Base-by-base conservation (phyloP, 2,888 invertebrate genomes). In the Gibbula magus region DNA sequence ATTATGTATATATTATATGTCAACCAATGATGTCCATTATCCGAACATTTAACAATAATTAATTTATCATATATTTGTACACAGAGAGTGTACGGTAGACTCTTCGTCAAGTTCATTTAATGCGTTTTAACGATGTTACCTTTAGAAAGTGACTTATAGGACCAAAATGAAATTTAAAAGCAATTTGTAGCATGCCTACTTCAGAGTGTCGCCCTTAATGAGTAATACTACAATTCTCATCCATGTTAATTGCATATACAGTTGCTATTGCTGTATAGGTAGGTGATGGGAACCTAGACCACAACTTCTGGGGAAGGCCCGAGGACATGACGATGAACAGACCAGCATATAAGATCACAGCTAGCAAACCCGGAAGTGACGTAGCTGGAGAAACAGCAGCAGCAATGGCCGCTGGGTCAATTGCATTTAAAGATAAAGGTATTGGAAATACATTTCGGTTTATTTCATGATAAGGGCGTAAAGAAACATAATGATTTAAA, bases 241-340 rank as follows among this genome's bases (percentile, higher is more conserved):
- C 16, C 13, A 52, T 13, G 22, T 2, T 16, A 56, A 25, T 67
- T 66, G 20, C 4, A 10, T 66, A 29, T 39, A 39, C 35, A 3
- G 35, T 13, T 45, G 10, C 5, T 45, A 1, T 10, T 13, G 10
- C 10, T 45, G 20, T 53, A n/a, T 79, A 91, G 91, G 89, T 91
- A 4, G 92, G 91, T 8, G 88, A 90, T 87, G 95, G 95, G 78
- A 89, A 92, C 22, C 87, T 93, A 18, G 95, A 95, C 87, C 95
- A 95, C 86, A 90, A 92, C 0, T 95, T 93, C 88, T 95, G 95
- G 95, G 95, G 95, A 1, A 92, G 95, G 75, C 95, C 95, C 3
- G 95, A 95, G 89, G 94, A 95, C 73, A 92, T 90, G 89, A 94
- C 94, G 79, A 94, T 94, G 91, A 92, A 93, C 0, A 92, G 95